Evolutionary conservation across 1,140 invertebrate genomes (phyloP).

Genomic region (Delia radicum): DNA sequence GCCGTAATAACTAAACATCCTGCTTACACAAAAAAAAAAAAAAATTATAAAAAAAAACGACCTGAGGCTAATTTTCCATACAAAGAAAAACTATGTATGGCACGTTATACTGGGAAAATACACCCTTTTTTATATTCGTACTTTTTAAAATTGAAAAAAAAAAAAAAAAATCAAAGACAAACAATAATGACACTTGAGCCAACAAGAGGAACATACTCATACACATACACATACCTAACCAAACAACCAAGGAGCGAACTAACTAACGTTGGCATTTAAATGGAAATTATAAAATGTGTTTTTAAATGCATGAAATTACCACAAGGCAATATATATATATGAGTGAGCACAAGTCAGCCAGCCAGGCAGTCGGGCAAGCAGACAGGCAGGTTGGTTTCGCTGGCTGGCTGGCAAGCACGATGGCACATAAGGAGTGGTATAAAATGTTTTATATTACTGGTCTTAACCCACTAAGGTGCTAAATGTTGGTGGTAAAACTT

Average conservation of each 20-base stretch:
- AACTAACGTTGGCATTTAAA: background rate
- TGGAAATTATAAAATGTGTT: background rate
- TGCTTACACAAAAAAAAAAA: background rate
- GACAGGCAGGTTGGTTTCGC: background rate
- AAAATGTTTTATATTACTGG: background rate
- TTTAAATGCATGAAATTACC: conserved; percentile 4
- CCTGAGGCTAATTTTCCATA: conserved; percentile 4
- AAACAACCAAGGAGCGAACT: background rate
- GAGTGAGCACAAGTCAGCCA: background rate
- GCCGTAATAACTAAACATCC: background rate
- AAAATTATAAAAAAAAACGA: background rate
- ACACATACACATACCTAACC: background rate
- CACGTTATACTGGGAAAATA: background rate
- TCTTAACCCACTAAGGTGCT: background rate
- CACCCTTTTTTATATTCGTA: background rate
- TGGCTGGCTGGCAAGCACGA: background rate
- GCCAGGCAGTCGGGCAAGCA: background rate
- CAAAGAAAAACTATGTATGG: conserved; percentile 4
- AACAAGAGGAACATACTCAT: background rate
- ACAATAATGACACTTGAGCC: conserved; percentile 4
- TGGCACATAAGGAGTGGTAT: background rate
- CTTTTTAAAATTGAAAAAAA: background rate
- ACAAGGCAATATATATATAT: background rate
- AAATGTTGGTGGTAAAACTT: too few relatives aligned
- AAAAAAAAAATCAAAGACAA: background rate